A percentile compares a stretch with the other conserved stretches of the same genome.
These are phyloP conservation scores for Acomys russatus DNA, from an alignment of 2,797 vertebrate species.

Conservation along the genomic window DNA sequence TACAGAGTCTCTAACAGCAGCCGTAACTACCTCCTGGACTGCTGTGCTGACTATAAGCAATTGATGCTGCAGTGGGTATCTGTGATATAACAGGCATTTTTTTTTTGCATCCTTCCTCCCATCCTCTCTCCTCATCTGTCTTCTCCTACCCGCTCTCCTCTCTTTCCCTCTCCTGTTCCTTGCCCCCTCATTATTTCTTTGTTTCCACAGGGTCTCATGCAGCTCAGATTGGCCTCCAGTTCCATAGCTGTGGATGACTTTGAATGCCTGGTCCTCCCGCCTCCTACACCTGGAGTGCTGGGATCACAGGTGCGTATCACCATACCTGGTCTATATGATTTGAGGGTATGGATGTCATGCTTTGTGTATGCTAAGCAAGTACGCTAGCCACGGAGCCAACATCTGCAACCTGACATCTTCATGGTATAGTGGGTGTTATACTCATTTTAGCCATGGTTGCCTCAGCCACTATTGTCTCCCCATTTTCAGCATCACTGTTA, in stretches of 20 bases:
- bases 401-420: not conserved
- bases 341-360: not conserved
- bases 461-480: too few relatives aligned
- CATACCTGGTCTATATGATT: not conserved
- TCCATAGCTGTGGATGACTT: not conserved
- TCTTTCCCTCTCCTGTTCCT: too few relatives aligned
- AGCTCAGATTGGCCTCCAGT: not conserved
- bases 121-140: not conserved
- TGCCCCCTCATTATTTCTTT: not conserved
- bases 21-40: rapidly evolving
- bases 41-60: too few relatives aligned
- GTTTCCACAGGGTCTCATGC: not conserved
- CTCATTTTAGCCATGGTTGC: too few relatives aligned
- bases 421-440: rapidly evolving
- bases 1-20: rapidly evolving
- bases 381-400: not conserved
- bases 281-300: not conserved
- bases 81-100: not conserved
- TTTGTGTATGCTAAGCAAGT: not conserved
- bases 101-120: not conserved
- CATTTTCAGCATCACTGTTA: not conserved
- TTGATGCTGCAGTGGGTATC: not conserved
- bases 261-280: not conserved
- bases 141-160: too few relatives aligned
- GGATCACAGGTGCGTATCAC: not conserved